phyloP scores from a whole-genome alignment of 2,113 vertebrate genomes.

The Urocolius indicus region DNA sequence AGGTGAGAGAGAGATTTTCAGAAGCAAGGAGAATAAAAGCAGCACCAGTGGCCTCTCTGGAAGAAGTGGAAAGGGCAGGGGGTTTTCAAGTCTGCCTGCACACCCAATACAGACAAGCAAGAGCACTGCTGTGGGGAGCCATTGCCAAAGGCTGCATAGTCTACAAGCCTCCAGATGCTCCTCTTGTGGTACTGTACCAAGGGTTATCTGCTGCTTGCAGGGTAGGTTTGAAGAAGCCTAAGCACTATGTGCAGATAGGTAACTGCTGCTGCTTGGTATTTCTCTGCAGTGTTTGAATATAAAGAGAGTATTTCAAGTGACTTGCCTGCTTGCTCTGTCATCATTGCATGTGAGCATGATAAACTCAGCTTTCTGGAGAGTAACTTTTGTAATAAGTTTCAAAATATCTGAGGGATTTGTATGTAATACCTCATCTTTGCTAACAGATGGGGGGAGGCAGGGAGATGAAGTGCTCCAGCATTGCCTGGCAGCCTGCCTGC shows the following conservation, averaged over 20 bases:
- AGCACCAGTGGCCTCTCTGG: accelerated
- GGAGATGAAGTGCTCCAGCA: accelerated
- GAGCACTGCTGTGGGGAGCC: accelerated
- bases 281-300: neutral
- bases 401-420: neutral
- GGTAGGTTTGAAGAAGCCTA: neutral
- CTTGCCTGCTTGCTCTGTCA: neutral
- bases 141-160: neutral
- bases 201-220: neutral
- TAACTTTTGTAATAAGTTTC: neutral
- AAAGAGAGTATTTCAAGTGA: neutral
- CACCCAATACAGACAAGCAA: accelerated
- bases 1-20: neutral
- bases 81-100: neutral
- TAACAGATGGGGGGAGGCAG: neutral
- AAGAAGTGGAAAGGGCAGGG: neutral
- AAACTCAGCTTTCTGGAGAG: neutral
- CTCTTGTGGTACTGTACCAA: accelerated
- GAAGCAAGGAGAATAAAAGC: neutral
- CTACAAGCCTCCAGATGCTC: neutral
- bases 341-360: neutral
- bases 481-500: neutral
- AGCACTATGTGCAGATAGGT: neutral
- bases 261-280: neutral
- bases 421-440: neutral